These are phyloP conservation scores for Microchrysa polita DNA, from an alignment of 2,888 invertebrate species.

Conservation along the genomic window DNA sequence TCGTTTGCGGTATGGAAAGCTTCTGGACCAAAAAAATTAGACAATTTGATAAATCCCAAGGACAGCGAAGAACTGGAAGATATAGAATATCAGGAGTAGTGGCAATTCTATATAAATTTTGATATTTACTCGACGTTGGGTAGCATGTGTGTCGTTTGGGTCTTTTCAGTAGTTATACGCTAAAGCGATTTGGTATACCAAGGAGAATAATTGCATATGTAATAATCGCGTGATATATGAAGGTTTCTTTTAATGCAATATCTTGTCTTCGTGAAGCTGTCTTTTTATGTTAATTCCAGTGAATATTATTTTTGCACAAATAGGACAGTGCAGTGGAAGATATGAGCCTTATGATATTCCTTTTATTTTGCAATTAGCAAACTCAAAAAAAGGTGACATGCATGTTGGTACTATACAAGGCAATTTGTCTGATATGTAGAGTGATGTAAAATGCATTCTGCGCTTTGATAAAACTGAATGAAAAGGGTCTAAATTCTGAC, in stretches of 20 bases:
- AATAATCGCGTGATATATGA: constrained; percentile 21
- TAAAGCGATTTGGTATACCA: constrained; percentile 13
- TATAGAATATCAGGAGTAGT: constrained; percentile 19
- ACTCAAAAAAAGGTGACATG: no score
- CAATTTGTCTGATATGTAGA: no score
- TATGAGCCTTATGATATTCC: neutral
- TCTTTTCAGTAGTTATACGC: constrained; percentile 2
- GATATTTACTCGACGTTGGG: constrained; percentile 47
- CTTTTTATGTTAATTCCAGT: neutral
- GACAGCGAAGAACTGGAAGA: neutral
- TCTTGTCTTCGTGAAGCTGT: neutral
- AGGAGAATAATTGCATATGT: constrained; percentile 6
- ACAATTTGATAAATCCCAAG: neutral
- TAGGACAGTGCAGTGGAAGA: neutral
- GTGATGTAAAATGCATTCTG: no score
- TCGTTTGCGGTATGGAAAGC: constrained; percentile 1
- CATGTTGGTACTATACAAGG: no score
- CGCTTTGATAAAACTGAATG: no score
- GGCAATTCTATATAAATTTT: constrained; percentile 48
- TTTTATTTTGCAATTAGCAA: no score
- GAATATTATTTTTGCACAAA: neutral
- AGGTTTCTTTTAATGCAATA: neutral
- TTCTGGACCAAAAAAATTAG: neutral
- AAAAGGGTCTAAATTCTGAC: no score
- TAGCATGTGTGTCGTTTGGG: constrained; percentile 46